Conservation (phyloP, 2,797 vertebrate genomes). For the Falco peregrinus region DNA sequence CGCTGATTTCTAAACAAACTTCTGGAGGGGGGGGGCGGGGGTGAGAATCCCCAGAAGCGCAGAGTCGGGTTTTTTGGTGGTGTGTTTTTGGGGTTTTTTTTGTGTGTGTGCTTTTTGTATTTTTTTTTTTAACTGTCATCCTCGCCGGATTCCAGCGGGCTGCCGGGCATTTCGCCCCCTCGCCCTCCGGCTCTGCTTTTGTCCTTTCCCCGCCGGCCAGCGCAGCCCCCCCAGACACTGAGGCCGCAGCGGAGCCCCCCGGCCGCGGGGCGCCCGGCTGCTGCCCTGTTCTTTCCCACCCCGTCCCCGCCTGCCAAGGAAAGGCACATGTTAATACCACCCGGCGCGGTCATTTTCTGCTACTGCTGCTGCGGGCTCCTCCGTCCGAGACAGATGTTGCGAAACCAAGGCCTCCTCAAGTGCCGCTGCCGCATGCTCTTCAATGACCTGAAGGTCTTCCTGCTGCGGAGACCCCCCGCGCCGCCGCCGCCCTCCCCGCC, state of each 20-base stretch:
- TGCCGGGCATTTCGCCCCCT: not conserved
- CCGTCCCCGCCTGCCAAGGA: constrained; percentile 41
- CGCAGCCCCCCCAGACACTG: not conserved
- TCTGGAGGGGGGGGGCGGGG: not conserved
- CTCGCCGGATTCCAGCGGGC: not conserved
- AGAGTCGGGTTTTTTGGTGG: not conserved
- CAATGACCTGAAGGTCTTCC: constrained; percentile 96
- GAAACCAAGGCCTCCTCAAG: constrained; percentile 93
- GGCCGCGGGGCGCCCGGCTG: constrained; percentile 37
- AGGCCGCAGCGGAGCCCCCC: constrained; percentile 28
- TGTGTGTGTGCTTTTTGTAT: not conserved
- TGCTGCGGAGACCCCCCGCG: constrained; percentile 85
- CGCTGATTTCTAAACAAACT: constrained; percentile 42
- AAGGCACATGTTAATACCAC: constrained; percentile 83
- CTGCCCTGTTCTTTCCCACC: constrained; percentile 42
- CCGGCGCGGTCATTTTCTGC: constrained; percentile 77
- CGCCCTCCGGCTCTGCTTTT: constrained; percentile 1
- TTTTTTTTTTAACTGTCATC: not conserved
- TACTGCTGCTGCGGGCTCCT: constrained; percentile 82
- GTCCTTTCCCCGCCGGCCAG: not conserved
- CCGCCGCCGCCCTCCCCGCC: constrained; percentile 70
- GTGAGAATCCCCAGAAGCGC: not conserved
- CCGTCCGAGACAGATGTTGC: constrained; percentile 87
- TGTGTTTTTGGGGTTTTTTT: not conserved
- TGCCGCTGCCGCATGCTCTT: constrained; percentile 97